Base-by-base conservation (phyloP, 2,888 invertebrate species). In the Acanthopleura granulata region DNA sequence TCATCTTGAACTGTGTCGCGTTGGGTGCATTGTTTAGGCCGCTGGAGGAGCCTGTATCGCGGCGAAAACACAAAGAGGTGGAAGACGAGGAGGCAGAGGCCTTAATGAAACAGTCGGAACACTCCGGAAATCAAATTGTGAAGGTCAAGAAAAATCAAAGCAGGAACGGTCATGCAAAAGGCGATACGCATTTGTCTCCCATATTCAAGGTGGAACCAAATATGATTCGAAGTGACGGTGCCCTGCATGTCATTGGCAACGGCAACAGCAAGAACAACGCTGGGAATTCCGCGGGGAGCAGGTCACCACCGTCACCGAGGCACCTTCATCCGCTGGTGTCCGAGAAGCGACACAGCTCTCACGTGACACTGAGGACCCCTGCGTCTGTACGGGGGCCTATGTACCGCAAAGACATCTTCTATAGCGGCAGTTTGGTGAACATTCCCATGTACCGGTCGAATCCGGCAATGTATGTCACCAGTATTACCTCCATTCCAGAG, bases 21-120 rank as follows among this genome's bases (percentile, higher is more conserved):
- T 96, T 97, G 87, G 99, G 99, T 40, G 94, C 95, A 0, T 93
- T 99, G 88, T 97, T 99, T 91, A 93, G 95, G 80, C 97, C 98
- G 0, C 92, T 98, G 73, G 77, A 94, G 94, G 3, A 91, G 94
- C 62, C 95, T 94, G 81, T 95, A 95, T 84, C 40, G 3, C 18
- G 16, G 40, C 1, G 18, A 29, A n/a, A 69, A 18, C 25, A 25
- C 16, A 69, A 69, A 9, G 3, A 29, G 3, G 3, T 25, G n/a
- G 30, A 69, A 75, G 57, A 61, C 16, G 25, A 72, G 49, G 69
- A 40, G n/a, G 49, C 9, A 1, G 50, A 18, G 22, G n/a, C 71
- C 9, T 40, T 49, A 15, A 12, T 72, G 14, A 18, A 18, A 16
- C 14, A 29, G 51, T 22, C 51, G 50, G 57, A 72, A 16, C 51